Evolutionary conservation across 1,140 invertebrate genomes (phyloP).

Genomic region (Pararge aegeria): DNA sequence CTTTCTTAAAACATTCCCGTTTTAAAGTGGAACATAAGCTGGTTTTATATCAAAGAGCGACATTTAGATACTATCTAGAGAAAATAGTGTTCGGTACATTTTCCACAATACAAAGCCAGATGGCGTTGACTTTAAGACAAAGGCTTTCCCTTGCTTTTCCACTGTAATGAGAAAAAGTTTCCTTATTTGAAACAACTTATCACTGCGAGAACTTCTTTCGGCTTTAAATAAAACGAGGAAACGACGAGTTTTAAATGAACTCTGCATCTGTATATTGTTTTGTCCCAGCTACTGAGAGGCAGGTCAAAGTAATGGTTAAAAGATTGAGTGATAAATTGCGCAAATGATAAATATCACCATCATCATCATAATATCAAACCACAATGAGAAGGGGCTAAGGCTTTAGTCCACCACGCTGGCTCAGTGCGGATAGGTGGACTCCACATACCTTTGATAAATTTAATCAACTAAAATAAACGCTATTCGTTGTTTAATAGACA

Average conservation of each 20-base stretch:
- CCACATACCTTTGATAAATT: no score
- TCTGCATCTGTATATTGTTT: neutral
- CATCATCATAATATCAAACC: no score
- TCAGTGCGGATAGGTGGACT: no score
- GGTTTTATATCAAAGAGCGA: slow-evolving; percentile 4
- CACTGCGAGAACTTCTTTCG: slow-evolving; percentile 13
- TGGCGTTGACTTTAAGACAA: slow-evolving; percentile 13
- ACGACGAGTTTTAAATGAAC: neutral
- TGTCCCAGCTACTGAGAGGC: no score
- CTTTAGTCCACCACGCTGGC: no score
- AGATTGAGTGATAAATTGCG: no score
- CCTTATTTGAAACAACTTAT: slow-evolving; percentile 17
- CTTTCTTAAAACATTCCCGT: neutral
- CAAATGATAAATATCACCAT: no score
- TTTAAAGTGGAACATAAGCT: neutral
- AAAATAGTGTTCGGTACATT: slow-evolving; percentile 9
- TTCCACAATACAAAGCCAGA: slow-evolving; percentile 12
- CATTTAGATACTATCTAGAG: slow-evolving; percentile 3
- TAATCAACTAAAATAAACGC: no score
- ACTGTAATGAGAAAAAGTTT: slow-evolving; percentile 20
- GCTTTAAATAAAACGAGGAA: neutral
- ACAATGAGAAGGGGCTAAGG: no score
- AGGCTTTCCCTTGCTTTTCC: slow-evolving; percentile 8
- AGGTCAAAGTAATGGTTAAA: no score
- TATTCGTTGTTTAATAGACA: no score